Evolutionary conservation across 1,140 invertebrate species (phyloP).

Genomic region (Nephila pilipes): DNA sequence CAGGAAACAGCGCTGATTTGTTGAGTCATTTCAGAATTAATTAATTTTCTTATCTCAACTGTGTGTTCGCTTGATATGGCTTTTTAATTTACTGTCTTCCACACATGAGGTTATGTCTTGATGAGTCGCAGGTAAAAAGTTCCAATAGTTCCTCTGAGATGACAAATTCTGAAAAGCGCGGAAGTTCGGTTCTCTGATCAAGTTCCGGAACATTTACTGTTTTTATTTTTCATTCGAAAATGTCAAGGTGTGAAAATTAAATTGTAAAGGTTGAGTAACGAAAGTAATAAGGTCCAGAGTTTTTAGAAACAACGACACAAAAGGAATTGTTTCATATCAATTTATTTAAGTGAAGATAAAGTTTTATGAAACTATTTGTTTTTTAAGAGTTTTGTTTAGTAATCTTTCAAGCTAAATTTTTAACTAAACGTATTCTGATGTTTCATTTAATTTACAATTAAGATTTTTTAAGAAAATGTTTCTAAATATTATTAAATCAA

Average conservation of each 20-base stretch:
- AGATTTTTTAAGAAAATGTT: too few relatives aligned
- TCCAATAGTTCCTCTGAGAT: not conserved
- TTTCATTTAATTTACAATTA: too few relatives aligned
- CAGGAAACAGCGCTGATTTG: not conserved
- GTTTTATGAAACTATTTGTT: not conserved
- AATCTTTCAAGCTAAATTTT: not conserved
- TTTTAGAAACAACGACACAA: not conserved
- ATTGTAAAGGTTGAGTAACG: not conserved
- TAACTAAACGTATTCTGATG: too few relatives aligned
- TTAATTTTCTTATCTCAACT: constrained; percentile 24
- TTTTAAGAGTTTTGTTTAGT: not conserved
- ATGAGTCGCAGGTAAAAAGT: not conserved
- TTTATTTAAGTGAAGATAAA: not conserved
- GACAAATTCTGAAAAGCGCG: not conserved
- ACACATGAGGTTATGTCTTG: not conserved
- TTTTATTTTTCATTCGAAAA: not conserved
- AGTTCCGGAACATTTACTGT: not conserved
- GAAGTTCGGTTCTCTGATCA: not conserved
- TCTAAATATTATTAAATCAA: too few relatives aligned
- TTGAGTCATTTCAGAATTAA: constrained; percentile 13
- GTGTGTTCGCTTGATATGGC: not conserved
- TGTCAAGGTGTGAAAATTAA: not conserved
- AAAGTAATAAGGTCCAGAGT: not conserved
- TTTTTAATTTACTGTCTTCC: not conserved
- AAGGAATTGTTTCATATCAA: not conserved